Conservation (phyloP, 2,113 vertebrate species). For the Festucalex cinctus region DNA sequence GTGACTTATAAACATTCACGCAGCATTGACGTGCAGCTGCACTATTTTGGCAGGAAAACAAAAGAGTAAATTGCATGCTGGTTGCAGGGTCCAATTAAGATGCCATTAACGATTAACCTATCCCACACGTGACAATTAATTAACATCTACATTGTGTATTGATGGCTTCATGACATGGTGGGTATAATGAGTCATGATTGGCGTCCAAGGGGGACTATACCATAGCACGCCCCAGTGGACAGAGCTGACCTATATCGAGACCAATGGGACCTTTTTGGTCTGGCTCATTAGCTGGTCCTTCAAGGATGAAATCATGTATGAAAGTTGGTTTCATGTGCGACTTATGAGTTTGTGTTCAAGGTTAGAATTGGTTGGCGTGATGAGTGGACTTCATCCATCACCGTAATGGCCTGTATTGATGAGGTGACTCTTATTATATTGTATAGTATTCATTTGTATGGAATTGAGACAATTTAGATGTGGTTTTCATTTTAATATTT, state of each 20-base stretch:
- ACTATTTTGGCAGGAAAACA: too few species aligned
- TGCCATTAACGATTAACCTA: not conserved
- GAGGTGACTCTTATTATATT: not conserved
- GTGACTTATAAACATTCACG: not conserved
- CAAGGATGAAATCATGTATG: conserved; percentile 42
- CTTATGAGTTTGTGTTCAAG: not conserved
- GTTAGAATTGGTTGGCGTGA: not conserved
- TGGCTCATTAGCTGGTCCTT: conserved; percentile 39
- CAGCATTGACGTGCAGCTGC: not conserved
- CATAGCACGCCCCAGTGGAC: conserved; percentile 40
- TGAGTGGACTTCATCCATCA: not conserved
- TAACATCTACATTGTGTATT: not conserved
- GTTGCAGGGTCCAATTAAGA: not conserved
- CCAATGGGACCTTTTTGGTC: conserved; percentile 37
- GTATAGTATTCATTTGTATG: not conserved
- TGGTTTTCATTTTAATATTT: not conserved
- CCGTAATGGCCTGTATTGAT: not conserved
- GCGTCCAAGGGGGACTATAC: not conserved
- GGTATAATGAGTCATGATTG: not conserved
- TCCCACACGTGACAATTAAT: not conserved
- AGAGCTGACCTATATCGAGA: conserved; percentile 52
- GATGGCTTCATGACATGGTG: too few species aligned
- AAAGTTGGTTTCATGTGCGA: conserved; percentile 28
- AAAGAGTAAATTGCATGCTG: not conserved
- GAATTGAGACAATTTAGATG: too few species aligned